These are phyloP conservation scores for Callionymus lyra DNA, from an alignment of 2,113 vertebrate species.

Conservation along the genomic window DNA sequence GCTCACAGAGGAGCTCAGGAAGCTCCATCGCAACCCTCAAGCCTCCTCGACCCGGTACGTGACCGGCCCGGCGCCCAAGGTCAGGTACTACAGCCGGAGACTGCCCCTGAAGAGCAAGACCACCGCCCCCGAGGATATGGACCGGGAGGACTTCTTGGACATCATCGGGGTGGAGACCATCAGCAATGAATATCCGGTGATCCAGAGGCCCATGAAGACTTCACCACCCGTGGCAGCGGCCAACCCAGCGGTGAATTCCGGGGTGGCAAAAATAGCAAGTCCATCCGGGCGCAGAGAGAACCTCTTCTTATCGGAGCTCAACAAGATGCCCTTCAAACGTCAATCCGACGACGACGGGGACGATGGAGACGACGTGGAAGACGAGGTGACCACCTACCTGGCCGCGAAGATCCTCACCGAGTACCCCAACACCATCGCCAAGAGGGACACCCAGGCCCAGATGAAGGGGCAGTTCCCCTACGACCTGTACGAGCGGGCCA, in stretches of 20 bases:
- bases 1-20: conserved; percentile 78
- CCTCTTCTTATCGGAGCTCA: conserved; percentile 68
- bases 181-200: conserved; percentile 73
- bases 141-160: conserved; percentile 84
- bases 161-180: conserved; percentile 81
- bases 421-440: conserved; percentile 77
- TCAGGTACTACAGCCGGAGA: conserved; percentile 73
- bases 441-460: conserved; percentile 61
- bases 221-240: conserved; percentile 58
- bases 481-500: conserved; percentile 74
- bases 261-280: conserved; percentile 34
- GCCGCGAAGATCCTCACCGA: conserved; percentile 80
- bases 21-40: conserved; percentile 67
- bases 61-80: conserved; percentile 69
- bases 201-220: conserved; percentile 72
- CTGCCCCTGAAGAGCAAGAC: conserved; percentile 71
- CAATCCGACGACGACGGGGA: conserved; percentile 58
- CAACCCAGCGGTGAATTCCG: conserved; percentile 41
- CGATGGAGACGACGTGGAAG: conserved; percentile 72
- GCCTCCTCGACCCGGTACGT: conserved; percentile 57
- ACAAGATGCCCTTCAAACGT: conserved; percentile 73
- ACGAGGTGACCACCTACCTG: conserved; percentile 85
- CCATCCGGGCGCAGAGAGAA: conserved; percentile 70
- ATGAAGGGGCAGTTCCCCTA: conserved; percentile 73
- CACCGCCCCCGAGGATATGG: conserved; percentile 76